These are phyloP conservation scores for Drosophila rellima DNA, from an alignment of 2,888 invertebrate genomes.

Conservation along the genomic window DNA sequence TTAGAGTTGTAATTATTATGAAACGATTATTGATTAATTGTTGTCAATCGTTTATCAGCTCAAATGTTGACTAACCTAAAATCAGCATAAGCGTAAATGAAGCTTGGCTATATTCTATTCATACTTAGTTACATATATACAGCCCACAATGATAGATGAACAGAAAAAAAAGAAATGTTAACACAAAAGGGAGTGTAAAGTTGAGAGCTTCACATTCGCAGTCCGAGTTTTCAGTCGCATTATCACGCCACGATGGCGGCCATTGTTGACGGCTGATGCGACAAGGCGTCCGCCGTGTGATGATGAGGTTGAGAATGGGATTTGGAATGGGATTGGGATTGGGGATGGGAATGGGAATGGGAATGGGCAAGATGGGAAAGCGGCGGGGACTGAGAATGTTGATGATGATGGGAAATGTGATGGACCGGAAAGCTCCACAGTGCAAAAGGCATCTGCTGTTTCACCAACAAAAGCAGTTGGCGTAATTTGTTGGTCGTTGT, in stretches of 20 bases:
- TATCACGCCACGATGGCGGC: constrained; percentile 74
- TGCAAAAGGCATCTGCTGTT: constrained; percentile 80
- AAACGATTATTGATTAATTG: constrained; percentile 4
- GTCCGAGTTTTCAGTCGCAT: constrained; percentile 56
- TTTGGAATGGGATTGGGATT: constrained; percentile 27
- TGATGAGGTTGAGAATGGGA: constrained; percentile 40
- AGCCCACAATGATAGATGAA: constrained; percentile 32
- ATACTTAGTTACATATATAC: constrained; percentile 63
- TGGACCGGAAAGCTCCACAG: constrained; percentile 79
- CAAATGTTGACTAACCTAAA: constrained; percentile 33
- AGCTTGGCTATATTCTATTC: constrained; percentile 64
- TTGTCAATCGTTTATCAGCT: constrained; percentile 14
- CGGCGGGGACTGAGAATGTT: constrained; percentile 23
- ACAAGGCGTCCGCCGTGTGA: constrained; percentile 22
- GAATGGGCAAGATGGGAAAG: constrained; percentile 30
- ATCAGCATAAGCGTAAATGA: constrained; percentile 61
- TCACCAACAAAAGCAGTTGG: constrained; percentile 78
- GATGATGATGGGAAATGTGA: constrained; percentile 65
- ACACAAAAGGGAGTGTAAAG: constrained; percentile 1
- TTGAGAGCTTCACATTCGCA: constrained; percentile 29
- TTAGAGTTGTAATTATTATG: background rate
- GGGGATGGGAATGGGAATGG: constrained; percentile 7
- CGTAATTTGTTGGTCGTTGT: constrained; percentile 80
- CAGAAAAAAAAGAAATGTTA: constrained; percentile 1
- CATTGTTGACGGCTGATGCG: constrained; percentile 60